A percentile compares a stretch with the other conserved stretches of the same genome.
phyloP scores from a whole-genome alignment of 2,888 invertebrate species.

The Unio pictorum region DNA sequence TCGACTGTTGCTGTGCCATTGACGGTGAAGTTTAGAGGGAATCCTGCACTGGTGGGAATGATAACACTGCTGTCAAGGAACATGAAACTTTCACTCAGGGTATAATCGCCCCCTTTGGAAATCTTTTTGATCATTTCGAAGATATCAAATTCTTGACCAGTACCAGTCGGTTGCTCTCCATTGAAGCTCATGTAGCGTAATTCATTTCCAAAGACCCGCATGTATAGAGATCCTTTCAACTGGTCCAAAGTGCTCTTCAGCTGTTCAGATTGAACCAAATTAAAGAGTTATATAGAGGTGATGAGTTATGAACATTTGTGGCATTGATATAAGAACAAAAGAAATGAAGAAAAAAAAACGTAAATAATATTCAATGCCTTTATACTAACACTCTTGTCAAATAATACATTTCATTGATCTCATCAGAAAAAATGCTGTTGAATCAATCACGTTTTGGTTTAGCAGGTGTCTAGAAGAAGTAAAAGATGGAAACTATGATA shows the following conservation, averaged over 20 bases:
- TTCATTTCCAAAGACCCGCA: constrained; percentile 93
- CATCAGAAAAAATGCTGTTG: too few relatives aligned
- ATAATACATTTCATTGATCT: too few relatives aligned
- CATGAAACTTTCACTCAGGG: constrained; percentile 80
- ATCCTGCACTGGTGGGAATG: constrained; percentile 86
- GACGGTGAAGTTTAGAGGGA: constrained; percentile 87
- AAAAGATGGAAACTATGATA: not conserved
- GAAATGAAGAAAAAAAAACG: too few relatives aligned
- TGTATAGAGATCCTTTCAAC: constrained; percentile 76
- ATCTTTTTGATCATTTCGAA: constrained; percentile 44
- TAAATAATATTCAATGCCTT: too few relatives aligned
- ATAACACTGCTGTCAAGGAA: constrained; percentile 90
- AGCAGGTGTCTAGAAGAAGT: too few relatives aligned
- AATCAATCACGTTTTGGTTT: too few relatives aligned
- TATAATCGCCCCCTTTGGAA: constrained; percentile 49
- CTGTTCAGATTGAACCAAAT: constrained; percentile 7
- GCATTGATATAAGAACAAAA: too few relatives aligned
- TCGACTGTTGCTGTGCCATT: constrained; percentile 90
- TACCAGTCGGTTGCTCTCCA: constrained; percentile 25
- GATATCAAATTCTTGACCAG: constrained; percentile 32
- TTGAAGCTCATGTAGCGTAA: constrained; percentile 62
- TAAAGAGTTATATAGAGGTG: too few relatives aligned
- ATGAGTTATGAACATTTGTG: too few relatives aligned
- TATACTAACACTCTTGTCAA: too few relatives aligned
- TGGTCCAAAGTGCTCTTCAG: constrained; percentile 43